These are phyloP conservation scores for Allygus modestus DNA, from an alignment of 2,888 invertebrate species.

Conservation along the genomic window DNA sequence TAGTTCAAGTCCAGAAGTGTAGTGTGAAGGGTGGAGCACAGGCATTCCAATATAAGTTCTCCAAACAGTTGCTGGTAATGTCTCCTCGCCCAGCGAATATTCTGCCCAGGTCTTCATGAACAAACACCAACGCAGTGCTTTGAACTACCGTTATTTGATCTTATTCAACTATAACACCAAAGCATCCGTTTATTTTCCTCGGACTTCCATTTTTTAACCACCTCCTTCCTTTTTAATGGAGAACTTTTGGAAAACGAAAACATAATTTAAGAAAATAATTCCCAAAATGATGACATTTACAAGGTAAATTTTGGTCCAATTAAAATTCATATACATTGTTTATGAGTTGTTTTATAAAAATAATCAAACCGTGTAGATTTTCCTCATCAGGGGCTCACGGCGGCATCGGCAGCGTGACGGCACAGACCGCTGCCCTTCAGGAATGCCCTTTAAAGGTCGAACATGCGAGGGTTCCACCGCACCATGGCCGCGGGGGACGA, in stretches of 20 bases:
- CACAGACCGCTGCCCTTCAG: conserved; percentile 32
- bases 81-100: not conserved
- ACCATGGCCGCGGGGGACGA: not conserved
- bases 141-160: too few relatives aligned
- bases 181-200: too few relatives aligned
- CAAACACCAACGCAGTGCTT: not conserved
- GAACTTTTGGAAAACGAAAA: too few relatives aligned
- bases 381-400: not conserved
- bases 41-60: conserved; percentile 22
- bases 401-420: not conserved
- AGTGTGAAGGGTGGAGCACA: not conserved
- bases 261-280: too few relatives aligned
- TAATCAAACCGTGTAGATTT: not conserved
- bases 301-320: too few relatives aligned
- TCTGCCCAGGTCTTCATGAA: not conserved
- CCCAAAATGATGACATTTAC: too few relatives aligned
- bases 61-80: not conserved
- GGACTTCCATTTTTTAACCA: too few relatives aligned
- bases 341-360: too few relatives aligned
- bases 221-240: too few relatives aligned
- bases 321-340: too few relatives aligned
- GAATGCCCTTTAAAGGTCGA: conserved; percentile 29
- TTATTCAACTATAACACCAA: too few relatives aligned
- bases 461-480: conserved; percentile 11
- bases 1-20: not conserved